Percentiles rank a stretch among this genome's conserved stretches.
These are phyloP conservation scores for Allophyes oxyacanthae DNA, from an alignment of 2,888 invertebrate species.

Conservation along the genomic window DNA sequence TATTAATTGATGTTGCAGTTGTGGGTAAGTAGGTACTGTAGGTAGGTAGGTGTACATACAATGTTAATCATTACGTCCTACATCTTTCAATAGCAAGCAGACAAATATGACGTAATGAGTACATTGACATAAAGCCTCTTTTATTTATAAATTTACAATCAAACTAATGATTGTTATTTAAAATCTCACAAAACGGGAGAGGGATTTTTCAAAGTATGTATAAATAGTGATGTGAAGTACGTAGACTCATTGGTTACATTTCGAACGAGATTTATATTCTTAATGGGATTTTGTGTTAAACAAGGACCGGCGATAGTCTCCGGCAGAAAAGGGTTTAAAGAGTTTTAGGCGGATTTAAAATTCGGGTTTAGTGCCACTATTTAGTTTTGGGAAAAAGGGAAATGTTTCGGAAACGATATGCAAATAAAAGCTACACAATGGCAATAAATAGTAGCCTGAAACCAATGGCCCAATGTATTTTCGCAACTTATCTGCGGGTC, in stretches of 20 bases:
- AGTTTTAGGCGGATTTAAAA: constrained; percentile 4
- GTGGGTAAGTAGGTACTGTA: no score
- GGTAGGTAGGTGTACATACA: no score
- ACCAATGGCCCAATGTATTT: constrained; percentile 13
- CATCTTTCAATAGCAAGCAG: no score
- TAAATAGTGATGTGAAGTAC: neutral
- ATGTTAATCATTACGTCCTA: no score
- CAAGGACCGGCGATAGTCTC: constrained; percentile 4
- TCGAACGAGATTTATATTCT: constrained; percentile 4
- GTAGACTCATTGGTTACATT: neutral
- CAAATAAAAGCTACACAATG: constrained; percentile 7
- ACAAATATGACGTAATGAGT: no score
- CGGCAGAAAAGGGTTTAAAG: constrained; percentile 9
- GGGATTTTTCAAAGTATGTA: no score
- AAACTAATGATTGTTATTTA: no score
- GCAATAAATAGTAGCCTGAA: constrained; percentile 8
- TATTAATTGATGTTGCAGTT: no score
- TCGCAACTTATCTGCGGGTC: constrained; percentile 2
- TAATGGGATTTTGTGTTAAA: constrained; percentile 2
- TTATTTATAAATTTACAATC: no score
- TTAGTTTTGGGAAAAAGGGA: constrained; percentile 3
- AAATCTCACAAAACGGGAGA: no score
- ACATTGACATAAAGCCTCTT: no score
- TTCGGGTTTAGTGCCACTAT: neutral
- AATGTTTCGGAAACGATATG: neutral